Evolutionary conservation across 2,797 vertebrate species (phyloP).

Genomic region (Pampus argenteus): DNA sequence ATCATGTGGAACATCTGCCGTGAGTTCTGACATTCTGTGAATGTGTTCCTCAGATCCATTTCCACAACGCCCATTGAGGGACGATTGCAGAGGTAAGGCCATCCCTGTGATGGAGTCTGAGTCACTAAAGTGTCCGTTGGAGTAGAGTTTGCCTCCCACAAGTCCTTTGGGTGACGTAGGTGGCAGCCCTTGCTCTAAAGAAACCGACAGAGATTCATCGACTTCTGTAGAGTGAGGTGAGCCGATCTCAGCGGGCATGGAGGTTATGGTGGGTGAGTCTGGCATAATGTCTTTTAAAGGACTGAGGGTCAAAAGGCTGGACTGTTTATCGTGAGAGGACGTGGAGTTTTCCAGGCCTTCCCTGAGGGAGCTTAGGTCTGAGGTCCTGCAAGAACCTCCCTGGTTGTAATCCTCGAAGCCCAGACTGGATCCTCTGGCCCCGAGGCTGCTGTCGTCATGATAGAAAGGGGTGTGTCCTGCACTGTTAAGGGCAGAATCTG

Average conservation of each 20-base stretch:
- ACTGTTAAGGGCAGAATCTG: conserved; percentile 73
- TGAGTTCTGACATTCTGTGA: conserved; percentile 58
- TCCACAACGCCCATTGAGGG: conserved; percentile 69
- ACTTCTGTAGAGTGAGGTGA: conserved; percentile 93
- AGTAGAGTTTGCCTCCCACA: conserved; percentile 39
- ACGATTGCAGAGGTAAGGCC: conserved; percentile 77
- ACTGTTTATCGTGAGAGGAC: conserved; percentile 82
- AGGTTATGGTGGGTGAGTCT: conserved; percentile 88
- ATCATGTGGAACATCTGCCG: conserved; percentile 84
- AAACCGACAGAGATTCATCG: conserved; percentile 90
- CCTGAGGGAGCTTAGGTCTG: conserved; percentile 66
- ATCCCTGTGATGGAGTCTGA: conserved; percentile 69
- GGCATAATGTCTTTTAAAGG: conserved; percentile 83
- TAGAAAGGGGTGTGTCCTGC: conserved; percentile 79
- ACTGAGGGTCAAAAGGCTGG: conserved; percentile 84
- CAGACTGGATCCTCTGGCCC: conserved; percentile 55
- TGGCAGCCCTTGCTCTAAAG: conserved; percentile 88
- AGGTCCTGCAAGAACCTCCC: conserved; percentile 60
- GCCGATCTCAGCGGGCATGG: conserved; percentile 89
- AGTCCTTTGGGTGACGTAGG: conserved; percentile 41
- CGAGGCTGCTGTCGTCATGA: conserved; percentile 69
- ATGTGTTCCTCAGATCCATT: conserved; percentile 68
- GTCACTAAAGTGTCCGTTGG: conserved; percentile 67
- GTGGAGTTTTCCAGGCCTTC: conserved; percentile 76
- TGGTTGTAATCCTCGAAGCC: conserved; percentile 69